These are phyloP conservation scores for Tanaodytes sp. DNA, from an alignment of 2,888 invertebrate genomes.

Conservation along the genomic window DNA sequence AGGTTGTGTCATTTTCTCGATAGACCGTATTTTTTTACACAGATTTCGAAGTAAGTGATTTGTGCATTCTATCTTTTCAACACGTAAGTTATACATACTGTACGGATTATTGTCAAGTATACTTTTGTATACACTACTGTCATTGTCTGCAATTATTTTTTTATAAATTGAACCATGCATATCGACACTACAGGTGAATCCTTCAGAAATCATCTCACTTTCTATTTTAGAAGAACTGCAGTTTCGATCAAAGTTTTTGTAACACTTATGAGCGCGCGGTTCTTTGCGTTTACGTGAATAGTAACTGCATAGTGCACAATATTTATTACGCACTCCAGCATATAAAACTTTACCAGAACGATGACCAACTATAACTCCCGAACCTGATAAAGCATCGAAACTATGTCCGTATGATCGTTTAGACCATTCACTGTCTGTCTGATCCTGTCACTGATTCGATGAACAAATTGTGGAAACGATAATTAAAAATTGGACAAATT, in stretches of 20 bases:
- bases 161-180: slow-evolving; percentile 40
- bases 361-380: background rate
- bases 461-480: no score
- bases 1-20: no score
- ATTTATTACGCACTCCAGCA: slow-evolving; percentile 2
- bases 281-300: slow-evolving; percentile 25
- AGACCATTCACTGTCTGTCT: no score
- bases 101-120: slow-evolving; percentile 58
- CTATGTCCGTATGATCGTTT: slow-evolving; percentile 5
- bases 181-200: slow-evolving; percentile 42
- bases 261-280: slow-evolving; percentile 54
- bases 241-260: slow-evolving; percentile 54
- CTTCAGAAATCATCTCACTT: slow-evolving; percentile 42
- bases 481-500: no score
- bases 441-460: no score
- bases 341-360: slow-evolving; percentile 4
- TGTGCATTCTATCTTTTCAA: slow-evolving; percentile 54
- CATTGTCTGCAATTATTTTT: slow-evolving; percentile 55
- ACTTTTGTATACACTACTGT: slow-evolving; percentile 61
- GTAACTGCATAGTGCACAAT: slow-evolving; percentile 2
- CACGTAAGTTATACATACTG: slow-evolving; percentile 8
- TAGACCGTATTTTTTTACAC: background rate
- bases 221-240: slow-evolving; percentile 20
- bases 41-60: slow-evolving; percentile 5
- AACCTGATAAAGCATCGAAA: slow-evolving; percentile 5